Base-by-base conservation (phyloP, 2,113 vertebrate species). In the Cynocephalus volans region DNA sequence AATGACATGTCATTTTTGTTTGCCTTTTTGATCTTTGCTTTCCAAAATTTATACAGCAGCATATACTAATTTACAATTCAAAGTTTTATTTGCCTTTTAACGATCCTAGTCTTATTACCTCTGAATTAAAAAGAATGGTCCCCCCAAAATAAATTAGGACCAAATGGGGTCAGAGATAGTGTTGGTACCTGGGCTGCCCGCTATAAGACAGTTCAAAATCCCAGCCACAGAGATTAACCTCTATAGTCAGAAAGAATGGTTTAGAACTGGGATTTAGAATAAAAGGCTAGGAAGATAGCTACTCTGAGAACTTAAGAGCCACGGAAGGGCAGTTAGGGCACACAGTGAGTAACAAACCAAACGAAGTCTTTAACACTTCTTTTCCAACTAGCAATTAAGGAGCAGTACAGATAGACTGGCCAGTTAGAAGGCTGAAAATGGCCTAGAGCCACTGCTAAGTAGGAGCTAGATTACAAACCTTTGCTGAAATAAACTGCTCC, bases 31-130 rank as follows among this genome's bases (percentile, higher is more conserved):
- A 76, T 76, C 73, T 89, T 1, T 86, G 90, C 90, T 95, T 88
- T 96, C 73, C 73, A 95, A 95, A 90, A 84, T 86, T 93, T 81
- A 70, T 95, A 84, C 4, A 94, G 80, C 28, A 94, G 87, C 56
- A 83, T 10, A 18, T 31, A 83, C 50, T 94, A 58, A 89, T 77
- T 93, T 94, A 75, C 65, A 82, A 92, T 83, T 95, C 21, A 84
- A 90, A 52, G 11, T 75, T 70, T 73, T n/a, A 64, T 79, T 83
- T 88, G 33, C 60, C 79, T 95, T 94, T 83, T 31, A 48, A 91
- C 95, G 85, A 77, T 89, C 28, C 54, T 88, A 50, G 36, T 88
- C 60, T 76, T 77, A 77, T 60, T 85, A 81, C 67, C 48, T 92
- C 72, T 95, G 77, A 93, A 54, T 93, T 93, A 64, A 54, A 94